phyloP scores from a whole-genome alignment of 2,113 vertebrate genomes.

The Gyps fulvus region DNA sequence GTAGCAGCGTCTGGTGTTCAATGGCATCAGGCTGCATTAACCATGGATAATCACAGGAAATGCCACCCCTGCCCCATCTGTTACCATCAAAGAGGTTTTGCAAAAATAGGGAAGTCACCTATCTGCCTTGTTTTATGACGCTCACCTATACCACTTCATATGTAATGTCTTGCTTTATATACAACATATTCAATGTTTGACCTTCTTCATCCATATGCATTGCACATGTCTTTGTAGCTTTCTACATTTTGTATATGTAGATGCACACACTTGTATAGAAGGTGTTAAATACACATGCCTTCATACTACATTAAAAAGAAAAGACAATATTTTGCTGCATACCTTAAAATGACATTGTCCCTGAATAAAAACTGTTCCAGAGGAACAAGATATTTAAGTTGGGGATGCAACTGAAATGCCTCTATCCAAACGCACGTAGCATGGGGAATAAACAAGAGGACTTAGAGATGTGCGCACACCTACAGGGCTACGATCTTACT shows the following conservation, averaged over 20 bases:
- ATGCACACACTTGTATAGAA: neutral
- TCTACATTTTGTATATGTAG: neutral
- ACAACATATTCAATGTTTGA: rapidly evolving
- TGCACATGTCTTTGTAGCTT: neutral
- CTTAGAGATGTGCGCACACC: too few species aligned
- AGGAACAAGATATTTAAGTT: too few species aligned
- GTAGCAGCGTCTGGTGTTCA: neutral
- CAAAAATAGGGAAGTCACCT: neutral
- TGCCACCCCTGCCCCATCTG: conserved; percentile 12
- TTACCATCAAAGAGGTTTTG: neutral
- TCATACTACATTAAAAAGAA: neutral
- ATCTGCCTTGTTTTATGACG: neutral
- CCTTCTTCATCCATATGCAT: neutral
- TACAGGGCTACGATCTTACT: too few species aligned
- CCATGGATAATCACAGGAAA: neutral
- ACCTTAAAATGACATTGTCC: neutral
- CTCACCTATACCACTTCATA: neutral
- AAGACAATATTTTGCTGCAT: neutral
- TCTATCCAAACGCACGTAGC: too few species aligned
- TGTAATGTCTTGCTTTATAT: neutral
- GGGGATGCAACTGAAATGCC: too few species aligned
- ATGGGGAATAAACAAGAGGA: too few species aligned
- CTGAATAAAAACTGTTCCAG: neutral
- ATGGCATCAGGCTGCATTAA: neutral
- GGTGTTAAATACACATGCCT: neutral